phyloP scores from a whole-genome alignment of 2,113 vertebrate species.

The Lampris megalopsis region DNA sequence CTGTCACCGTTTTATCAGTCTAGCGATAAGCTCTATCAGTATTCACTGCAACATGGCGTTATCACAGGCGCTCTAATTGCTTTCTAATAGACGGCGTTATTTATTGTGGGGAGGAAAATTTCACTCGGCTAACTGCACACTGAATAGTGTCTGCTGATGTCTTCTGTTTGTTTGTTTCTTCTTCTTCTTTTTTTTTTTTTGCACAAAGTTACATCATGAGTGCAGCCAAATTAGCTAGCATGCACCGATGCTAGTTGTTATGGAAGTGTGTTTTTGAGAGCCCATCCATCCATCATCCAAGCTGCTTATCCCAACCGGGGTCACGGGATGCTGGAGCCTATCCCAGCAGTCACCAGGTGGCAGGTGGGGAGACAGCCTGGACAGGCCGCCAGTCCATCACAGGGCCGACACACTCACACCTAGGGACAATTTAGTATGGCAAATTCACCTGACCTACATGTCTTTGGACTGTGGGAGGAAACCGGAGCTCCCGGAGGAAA shows the following conservation, averaged over 20 bases:
- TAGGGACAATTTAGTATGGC: too few species aligned
- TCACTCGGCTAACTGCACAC: slow-evolving; percentile 32
- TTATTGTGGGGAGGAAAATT: slow-evolving; percentile 53
- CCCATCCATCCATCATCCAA: too few species aligned
- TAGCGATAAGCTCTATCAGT: slow-evolving; percentile 10
- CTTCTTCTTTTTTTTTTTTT: slow-evolving; percentile 14
- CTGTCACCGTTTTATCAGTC: neutral
- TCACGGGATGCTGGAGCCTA: too few species aligned
- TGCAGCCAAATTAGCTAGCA: slow-evolving; percentile 43
- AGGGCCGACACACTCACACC: too few species aligned
- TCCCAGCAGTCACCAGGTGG: too few species aligned
- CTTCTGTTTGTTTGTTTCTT: neutral
- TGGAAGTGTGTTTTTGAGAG: slow-evolving; percentile 59
- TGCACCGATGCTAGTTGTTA: slow-evolving; percentile 43
- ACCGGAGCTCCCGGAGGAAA: too few species aligned
- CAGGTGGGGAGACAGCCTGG: too few species aligned
- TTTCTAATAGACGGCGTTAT: slow-evolving; percentile 38
- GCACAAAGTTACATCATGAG: slow-evolving; percentile 34
- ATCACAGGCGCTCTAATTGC: slow-evolving; percentile 28
- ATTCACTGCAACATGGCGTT: slow-evolving; percentile 26
- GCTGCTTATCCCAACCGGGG: too few species aligned
- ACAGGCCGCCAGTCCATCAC: too few species aligned
- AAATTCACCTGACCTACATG: too few species aligned
- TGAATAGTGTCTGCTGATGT: slow-evolving; percentile 23
- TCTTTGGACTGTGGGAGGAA: too few species aligned